phyloP scores from a whole-genome alignment of 2,888 invertebrate genomes.

The Phrixothrix hirtus region DNA sequence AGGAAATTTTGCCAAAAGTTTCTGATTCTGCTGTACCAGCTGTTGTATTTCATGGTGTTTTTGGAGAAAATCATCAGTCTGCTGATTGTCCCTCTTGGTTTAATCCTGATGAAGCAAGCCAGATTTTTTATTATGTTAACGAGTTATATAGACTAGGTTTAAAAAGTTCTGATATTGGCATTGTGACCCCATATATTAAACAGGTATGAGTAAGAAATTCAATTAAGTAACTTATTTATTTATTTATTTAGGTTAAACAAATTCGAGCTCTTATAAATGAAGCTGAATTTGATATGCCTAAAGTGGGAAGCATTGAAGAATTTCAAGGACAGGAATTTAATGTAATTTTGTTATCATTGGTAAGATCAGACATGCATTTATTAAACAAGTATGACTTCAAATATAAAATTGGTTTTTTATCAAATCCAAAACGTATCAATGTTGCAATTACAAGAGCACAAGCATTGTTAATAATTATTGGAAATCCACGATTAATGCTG shows the following conservation, averaged over 20 bases:
- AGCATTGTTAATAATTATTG: slow-evolving; percentile 77
- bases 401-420: slow-evolving; percentile 72
- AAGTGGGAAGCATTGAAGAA: slow-evolving; percentile 83
- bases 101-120: slow-evolving; percentile 80
- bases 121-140: slow-evolving; percentile 65
- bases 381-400: slow-evolving; percentile 56
- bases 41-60: slow-evolving; percentile 72
- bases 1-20: slow-evolving; percentile 49
- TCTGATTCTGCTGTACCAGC: slow-evolving; percentile 57
- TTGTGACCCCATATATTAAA: slow-evolving; percentile 90
- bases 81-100: slow-evolving; percentile 85
- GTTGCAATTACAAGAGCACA: slow-evolving; percentile 87
- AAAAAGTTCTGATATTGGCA: slow-evolving; percentile 75
- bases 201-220: slow-evolving; percentile 66
- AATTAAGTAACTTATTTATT: not conserved
- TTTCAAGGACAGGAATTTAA: slow-evolving; percentile 82
- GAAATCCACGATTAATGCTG: slow-evolving; percentile 75
- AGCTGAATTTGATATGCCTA: slow-evolving; percentile 61
- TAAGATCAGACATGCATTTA: slow-evolving; percentile 59
- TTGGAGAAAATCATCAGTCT: slow-evolving; percentile 71
- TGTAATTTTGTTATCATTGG: slow-evolving; percentile 75
- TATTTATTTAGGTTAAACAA: slow-evolving; percentile 61
- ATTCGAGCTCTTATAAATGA: slow-evolving; percentile 61
- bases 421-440: slow-evolving; percentile 79
- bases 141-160: slow-evolving; percentile 69